These are phyloP conservation scores for Sturnus vulgaris DNA, from an alignment of 2,113 vertebrate species.

Conservation along the genomic window DNA sequence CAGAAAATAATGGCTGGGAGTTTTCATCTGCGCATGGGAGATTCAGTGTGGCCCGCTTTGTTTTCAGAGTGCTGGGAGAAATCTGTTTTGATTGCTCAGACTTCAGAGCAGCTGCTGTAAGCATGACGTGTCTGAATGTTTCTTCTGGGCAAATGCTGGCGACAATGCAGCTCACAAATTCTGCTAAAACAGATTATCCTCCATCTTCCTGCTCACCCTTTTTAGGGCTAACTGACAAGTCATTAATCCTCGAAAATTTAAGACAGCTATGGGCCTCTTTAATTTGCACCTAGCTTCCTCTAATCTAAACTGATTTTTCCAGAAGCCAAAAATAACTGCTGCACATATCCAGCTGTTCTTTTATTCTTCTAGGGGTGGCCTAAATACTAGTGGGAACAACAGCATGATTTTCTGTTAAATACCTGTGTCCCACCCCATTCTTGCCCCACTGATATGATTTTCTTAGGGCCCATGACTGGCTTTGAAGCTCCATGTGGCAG, in stretches of 20 bases:
- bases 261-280: not conserved
- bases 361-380: not conserved
- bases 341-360: slow-evolving; percentile 4
- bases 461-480: not conserved
- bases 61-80: not conserved
- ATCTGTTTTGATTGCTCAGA: not conserved
- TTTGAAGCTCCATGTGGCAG: not conserved
- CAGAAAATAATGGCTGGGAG: not conserved
- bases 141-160: not conserved
- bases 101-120: slow-evolving; percentile 30
- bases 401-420: not conserved
- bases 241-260: not conserved
- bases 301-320: slow-evolving; percentile 25
- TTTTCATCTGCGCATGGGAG: not conserved
- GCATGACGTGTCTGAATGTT: not conserved
- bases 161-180: not conserved
- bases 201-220: not conserved
- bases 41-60: not conserved
- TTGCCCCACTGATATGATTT: not conserved
- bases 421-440: not conserved
- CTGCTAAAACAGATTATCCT: not conserved
- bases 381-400: not conserved
- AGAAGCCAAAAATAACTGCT: slow-evolving; percentile 11
- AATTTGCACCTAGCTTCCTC: slow-evolving; percentile 4
- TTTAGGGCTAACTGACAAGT: not conserved